These are phyloP conservation scores for Tupaia tana DNA, from an alignment of 2,113 vertebrate species.

Conservation along the genomic window DNA sequence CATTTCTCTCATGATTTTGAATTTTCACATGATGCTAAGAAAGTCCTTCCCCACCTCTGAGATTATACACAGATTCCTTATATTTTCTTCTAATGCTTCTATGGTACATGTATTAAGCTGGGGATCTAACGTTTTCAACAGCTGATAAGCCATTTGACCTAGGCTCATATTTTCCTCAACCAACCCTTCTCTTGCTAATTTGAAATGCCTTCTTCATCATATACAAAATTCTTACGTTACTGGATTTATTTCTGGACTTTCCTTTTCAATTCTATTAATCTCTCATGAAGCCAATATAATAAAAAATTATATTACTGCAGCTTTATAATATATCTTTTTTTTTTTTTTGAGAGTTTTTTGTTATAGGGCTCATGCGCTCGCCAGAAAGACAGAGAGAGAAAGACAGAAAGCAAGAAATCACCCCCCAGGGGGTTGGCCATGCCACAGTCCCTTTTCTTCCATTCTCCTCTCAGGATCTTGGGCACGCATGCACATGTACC, in stretches of 20 bases:
- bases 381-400: too few relatives aligned
- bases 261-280: not conserved
- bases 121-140: not conserved
- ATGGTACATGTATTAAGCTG: not conserved
- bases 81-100: slow-evolving; percentile 4
- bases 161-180: not conserved
- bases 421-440: too few relatives aligned
- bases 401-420: too few relatives aligned
- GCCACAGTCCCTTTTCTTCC: too few relatives aligned
- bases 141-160: not conserved
- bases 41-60: not conserved
- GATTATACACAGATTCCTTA: not conserved
- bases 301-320: not conserved
- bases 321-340: not conserved
- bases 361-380: too few relatives aligned
- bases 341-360: too few relatives aligned
- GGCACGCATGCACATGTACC: too few relatives aligned
- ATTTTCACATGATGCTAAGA: not conserved
- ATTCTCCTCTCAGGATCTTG: too few relatives aligned
- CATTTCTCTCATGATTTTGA: slow-evolving; percentile 24
- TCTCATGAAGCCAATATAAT: not conserved
- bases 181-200: not conserved
- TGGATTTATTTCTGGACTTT: not conserved
- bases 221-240: not conserved
- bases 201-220: not conserved